phyloP scores from a whole-genome alignment of 2,888 invertebrate genomes.

The Odontothrips loti region DNA sequence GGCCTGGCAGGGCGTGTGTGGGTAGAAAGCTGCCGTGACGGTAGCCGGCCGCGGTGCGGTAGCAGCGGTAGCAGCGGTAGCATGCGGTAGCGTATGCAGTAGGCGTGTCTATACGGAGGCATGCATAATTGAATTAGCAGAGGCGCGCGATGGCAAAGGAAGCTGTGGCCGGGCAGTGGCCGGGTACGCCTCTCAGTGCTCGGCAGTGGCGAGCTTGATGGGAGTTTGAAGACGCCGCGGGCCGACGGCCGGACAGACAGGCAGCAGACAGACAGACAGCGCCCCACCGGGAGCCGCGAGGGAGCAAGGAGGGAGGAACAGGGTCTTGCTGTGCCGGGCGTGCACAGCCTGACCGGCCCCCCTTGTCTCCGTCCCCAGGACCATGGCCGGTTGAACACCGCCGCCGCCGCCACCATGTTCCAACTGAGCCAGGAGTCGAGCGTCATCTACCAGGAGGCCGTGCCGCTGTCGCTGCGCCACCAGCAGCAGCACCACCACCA shows the following conservation, averaged over 20 bases:
- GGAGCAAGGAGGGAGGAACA: neutral
- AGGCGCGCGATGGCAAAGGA: too few relatives aligned
- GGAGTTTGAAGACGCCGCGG: neutral
- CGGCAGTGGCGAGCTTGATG: neutral
- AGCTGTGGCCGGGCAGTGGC: neutral
- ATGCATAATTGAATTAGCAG: constrained; percentile 5
- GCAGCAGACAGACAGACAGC: too few relatives aligned
- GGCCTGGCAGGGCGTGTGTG: neutral
- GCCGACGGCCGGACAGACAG: neutral
- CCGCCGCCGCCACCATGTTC: constrained; percentile 27
- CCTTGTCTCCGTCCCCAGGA: too few relatives aligned
- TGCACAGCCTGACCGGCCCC: too few relatives aligned
- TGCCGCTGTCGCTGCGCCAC: constrained; percentile 7
- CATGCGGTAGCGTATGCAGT: neutral
- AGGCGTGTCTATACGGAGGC: neutral
- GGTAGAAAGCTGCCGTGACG: neutral
- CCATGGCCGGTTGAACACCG: neutral
- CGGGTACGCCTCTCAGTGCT: neutral
- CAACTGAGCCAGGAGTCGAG: constrained; percentile 30
- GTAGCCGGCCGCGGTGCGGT: neutral
- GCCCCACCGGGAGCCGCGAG: neutral
- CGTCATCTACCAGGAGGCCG: constrained; percentile 32
- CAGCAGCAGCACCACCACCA: neutral
- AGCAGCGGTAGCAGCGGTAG: neutral
- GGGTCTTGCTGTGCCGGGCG: neutral